These are phyloP conservation scores for Anguilla pacifica DNA, from an alignment of 2,797 vertebrate genomes.

Conservation along the genomic window DNA sequence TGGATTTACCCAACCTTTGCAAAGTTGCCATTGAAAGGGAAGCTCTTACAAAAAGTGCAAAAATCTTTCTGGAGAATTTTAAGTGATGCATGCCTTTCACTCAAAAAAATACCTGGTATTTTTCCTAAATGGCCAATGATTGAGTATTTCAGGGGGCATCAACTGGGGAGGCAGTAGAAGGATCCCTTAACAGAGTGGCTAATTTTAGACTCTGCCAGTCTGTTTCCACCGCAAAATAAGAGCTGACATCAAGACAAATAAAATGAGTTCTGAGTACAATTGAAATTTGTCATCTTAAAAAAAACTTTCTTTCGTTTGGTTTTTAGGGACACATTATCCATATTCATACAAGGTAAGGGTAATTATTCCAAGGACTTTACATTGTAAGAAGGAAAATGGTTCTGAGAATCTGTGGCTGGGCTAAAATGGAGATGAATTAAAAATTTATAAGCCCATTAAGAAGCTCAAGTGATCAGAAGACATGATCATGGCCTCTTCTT, in stretches of 20 bases:
- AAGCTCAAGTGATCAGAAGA: neutral
- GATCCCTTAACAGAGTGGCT: neutral
- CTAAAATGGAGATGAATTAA: neutral
- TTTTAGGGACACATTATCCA: neutral
- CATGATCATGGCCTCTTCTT: neutral
- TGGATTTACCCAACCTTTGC: neutral
- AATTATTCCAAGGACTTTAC: neutral
- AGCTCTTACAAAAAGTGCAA: neutral
- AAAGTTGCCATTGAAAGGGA: neutral
- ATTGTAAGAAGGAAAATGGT: neutral
- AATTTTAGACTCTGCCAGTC: neutral
- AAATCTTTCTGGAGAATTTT: neutral
- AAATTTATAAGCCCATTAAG: slow-evolving; percentile 25
- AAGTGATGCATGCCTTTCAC: neutral
- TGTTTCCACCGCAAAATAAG: neutral
- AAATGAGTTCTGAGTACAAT: neutral
- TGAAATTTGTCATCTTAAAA: neutral
- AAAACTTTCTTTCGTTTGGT: neutral
- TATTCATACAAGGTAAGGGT: neutral
- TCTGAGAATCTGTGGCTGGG: slow-evolving; percentile 1
- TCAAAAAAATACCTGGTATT: neutral
- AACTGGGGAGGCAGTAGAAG: neutral
- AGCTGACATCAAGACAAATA: neutral
- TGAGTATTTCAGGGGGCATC: neutral
- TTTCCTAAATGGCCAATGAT: neutral